phyloP scores from a whole-genome alignment of 2,113 vertebrate genomes.

The Arvicanthis niloticus region DNA sequence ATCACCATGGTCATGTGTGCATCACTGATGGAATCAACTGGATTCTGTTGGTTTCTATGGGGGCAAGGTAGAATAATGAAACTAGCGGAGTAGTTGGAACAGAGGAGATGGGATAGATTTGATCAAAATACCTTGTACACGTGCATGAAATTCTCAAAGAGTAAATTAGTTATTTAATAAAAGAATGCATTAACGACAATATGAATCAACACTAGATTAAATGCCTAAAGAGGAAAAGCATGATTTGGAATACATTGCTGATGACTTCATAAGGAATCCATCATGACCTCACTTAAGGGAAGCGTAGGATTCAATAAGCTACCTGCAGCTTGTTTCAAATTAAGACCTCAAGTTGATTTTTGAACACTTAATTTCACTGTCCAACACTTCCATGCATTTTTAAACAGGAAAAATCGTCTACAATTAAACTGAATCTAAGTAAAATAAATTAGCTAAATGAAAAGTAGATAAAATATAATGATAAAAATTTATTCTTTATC shows the following conservation, averaged over 20 bases:
- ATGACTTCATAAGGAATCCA: background rate
- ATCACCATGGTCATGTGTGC: background rate
- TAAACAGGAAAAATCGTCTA: conserved; percentile 27
- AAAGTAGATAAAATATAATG: background rate
- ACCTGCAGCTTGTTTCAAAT: background rate
- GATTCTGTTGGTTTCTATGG: background rate
- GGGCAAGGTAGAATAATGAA: background rate
- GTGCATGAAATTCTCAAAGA: background rate
- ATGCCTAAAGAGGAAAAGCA: background rate
- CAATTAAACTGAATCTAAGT: conserved; percentile 43
- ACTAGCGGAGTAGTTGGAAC: background rate
- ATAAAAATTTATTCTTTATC: conserved; percentile 19
- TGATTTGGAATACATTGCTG: background rate
- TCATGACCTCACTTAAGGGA: background rate
- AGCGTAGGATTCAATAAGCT: background rate
- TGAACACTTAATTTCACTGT: conserved; percentile 9
- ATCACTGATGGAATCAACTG: no score
- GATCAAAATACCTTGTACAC: background rate
- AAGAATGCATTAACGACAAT: background rate
- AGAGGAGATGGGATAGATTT: background rate
- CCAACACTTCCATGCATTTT: background rate
- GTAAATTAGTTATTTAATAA: background rate
- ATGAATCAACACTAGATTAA: background rate
- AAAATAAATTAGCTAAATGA: conserved; percentile 47
- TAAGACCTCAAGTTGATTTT: conserved; percentile 37